Percentiles rank a stretch among this genome's conserved stretches.
Conservation (phyloP, 2,888 invertebrate genomes). For the Metalampra italica region DNA sequence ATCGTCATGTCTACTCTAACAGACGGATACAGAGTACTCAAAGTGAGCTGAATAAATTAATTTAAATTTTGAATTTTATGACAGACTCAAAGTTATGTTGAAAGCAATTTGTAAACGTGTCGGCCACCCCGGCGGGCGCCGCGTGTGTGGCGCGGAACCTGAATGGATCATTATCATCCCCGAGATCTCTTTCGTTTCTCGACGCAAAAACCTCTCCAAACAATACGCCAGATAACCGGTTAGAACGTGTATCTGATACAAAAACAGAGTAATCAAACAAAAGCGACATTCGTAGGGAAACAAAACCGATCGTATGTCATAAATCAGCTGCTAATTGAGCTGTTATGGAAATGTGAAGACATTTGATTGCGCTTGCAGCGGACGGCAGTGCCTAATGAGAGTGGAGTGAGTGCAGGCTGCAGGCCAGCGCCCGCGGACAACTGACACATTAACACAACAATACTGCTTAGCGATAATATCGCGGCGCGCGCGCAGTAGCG, state of each 20-base stretch:
- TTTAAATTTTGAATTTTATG: conserved; percentile 9
- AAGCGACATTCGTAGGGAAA: not conserved
- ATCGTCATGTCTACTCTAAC: not conserved
- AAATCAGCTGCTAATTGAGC: not conserved
- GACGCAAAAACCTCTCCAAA: conserved; percentile 2
- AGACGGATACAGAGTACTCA: not conserved
- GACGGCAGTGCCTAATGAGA: not conserved
- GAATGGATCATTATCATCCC: conserved; percentile 1
- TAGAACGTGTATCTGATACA: not conserved
- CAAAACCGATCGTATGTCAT: not conserved
- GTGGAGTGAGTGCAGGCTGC: not conserved
- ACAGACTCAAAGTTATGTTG: not conserved
- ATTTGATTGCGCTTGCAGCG: not conserved
- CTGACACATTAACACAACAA: conserved; percentile 26
- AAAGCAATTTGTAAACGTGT: not conserved
- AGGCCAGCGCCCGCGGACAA: conserved; percentile 23
- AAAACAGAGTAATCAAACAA: not conserved
- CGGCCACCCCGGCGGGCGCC: conserved; percentile 4
- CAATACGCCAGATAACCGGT: not conserved
- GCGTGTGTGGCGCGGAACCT: not conserved
- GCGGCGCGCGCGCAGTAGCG: conserved; percentile 47
- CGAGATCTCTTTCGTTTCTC: not conserved
- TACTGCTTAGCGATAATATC: conserved; percentile 40
- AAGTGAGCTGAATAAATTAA: not conserved
- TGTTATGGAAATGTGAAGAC: not conserved